A percentile compares a stretch with the other conserved stretches of the same genome.
Evolutionary conservation across 64 coral and sea anemone genomes (phyloP).

Genomic region (Montipora capricornis): DNA sequence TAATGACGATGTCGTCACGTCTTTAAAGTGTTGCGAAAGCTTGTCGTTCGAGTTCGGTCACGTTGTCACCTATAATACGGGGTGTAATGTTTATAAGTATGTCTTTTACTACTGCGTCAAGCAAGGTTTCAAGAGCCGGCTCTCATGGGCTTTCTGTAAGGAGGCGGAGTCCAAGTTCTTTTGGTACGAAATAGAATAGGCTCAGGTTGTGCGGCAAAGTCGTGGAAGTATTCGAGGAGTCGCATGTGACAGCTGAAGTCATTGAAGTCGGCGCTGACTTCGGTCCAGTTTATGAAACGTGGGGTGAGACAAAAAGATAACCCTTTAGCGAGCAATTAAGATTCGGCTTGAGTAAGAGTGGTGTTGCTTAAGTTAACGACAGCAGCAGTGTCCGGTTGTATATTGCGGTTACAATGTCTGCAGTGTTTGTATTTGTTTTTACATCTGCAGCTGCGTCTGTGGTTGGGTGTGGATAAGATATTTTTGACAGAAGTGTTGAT

Average conservation of each 20-base stretch:
- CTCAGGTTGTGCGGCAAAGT: not conserved
- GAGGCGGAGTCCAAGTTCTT: too few relatives aligned
- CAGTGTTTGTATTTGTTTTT: conserved; percentile 10
- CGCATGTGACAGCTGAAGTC: conserved; percentile 32
- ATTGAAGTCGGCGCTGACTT: conserved; percentile 14
- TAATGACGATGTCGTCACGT: not conserved
- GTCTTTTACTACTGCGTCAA: too few relatives aligned
- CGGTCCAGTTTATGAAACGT: conserved; percentile 6
- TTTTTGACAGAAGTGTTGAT: too few relatives aligned
- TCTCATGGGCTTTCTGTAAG: not conserved
- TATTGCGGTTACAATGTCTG: not conserved
- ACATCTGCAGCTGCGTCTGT: not conserved
- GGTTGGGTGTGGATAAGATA: too few relatives aligned
- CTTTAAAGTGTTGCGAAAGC: not conserved
- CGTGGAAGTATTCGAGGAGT: not conserved
- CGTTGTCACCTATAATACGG: too few relatives aligned
- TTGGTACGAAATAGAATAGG: not conserved
- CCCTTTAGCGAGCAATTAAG: not conserved
- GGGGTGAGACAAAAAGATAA: conserved; percentile 30
- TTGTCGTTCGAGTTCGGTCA: too few relatives aligned
- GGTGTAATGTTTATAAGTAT: too few relatives aligned
- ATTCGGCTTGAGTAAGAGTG: conserved; percentile 4
- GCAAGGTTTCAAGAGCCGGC: not conserved
- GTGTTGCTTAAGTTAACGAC: not conserved
- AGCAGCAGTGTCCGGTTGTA: not conserved